These are phyloP conservation scores for Anoplopoma fimbria DNA, from an alignment of 2,113 vertebrate genomes.

Conservation along the genomic window DNA sequence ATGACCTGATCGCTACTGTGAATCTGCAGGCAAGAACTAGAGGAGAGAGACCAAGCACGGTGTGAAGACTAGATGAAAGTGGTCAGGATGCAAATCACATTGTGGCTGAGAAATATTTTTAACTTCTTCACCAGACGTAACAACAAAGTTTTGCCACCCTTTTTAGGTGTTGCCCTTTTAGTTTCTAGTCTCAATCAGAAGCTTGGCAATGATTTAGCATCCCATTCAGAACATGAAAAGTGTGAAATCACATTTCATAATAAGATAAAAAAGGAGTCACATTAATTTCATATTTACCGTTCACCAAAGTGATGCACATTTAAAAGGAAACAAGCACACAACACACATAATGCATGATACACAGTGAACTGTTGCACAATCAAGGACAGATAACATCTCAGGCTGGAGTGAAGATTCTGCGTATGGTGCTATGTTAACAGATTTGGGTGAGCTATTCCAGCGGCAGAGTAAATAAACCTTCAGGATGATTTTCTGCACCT, in stretches of 20 bases:
- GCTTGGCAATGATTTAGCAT: neutral
- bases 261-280: neutral
- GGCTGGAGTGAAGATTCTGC: neutral
- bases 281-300: neutral
- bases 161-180: neutral
- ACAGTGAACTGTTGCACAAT: neutral
- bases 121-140: neutral
- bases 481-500: neutral
- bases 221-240: neutral
- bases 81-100: neutral
- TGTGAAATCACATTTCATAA: neutral
- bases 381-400: neutral
- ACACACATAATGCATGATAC: neutral
- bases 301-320: neutral
- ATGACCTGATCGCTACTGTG: constrained; percentile 17
- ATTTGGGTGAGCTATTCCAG: neutral
- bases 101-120: neutral
- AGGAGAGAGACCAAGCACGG: neutral
- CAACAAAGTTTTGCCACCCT: neutral
- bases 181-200: neutral
- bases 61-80: neutral
- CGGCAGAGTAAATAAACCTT: neutral
- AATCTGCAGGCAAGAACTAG: neutral
- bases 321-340: neutral
- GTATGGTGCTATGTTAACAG: neutral